Conservation (phyloP, 2,888 invertebrate genomes). For the Cosmia pyralina region DNA sequence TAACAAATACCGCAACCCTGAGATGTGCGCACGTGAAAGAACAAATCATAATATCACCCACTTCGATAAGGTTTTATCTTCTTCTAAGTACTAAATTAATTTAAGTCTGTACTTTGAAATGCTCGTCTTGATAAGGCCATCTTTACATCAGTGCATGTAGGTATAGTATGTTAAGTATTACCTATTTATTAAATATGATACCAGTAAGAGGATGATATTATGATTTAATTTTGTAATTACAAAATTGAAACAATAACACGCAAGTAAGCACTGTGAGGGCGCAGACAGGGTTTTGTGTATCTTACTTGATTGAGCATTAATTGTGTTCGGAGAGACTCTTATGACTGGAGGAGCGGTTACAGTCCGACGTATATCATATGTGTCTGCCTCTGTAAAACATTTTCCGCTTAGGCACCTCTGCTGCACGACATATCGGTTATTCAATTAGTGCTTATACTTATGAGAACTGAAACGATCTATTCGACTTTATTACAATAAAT, state of each 20-base stretch:
- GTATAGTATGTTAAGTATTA: neutral
- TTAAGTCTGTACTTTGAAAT: neutral
- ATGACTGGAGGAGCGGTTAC: constrained; percentile 76
- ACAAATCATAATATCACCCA: constrained; percentile 50
- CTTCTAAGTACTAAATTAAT: neutral
- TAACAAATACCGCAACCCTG: constrained; percentile 49
- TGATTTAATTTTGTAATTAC: constrained; percentile 30
- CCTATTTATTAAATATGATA: neutral
- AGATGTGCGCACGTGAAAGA: constrained; percentile 29
- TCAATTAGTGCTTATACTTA: neutral
- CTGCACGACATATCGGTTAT: neutral
- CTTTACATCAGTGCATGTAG: neutral
- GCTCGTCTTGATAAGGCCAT: neutral
- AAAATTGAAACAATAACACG: constrained; percentile 41
- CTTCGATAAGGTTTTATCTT: neutral
- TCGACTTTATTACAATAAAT: constrained; percentile 1
- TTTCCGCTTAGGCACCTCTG: constrained; percentile 29
- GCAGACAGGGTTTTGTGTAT: constrained; percentile 49
- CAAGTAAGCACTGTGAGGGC: constrained; percentile 55
- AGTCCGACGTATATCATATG: constrained; percentile 73
- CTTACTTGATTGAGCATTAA: constrained; percentile 80
- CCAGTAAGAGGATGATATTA: constrained; percentile 38
- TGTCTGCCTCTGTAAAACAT: constrained; percentile 80
- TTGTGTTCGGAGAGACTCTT: constrained; percentile 72
- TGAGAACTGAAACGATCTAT: constrained; percentile 9